Evolutionary conservation across 2,797 vertebrate genomes (phyloP), one percentile per base, ranked within the genome.

Genomic region (Echiichthys vipera): DNA sequence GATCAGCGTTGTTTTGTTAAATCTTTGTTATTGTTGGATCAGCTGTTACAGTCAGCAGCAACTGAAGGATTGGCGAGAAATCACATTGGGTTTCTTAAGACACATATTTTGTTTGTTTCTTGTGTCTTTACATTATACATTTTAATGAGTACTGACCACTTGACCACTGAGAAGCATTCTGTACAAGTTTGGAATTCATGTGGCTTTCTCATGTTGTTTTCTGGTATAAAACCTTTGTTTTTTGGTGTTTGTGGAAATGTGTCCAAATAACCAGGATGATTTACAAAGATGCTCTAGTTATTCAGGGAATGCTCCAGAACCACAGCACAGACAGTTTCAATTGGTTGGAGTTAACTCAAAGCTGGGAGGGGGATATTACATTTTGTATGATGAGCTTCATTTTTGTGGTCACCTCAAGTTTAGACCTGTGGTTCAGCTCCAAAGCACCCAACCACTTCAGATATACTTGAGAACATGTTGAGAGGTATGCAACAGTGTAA

Each of bases 331-430:
- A 70, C 51, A 57, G 55, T 66, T 68, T 77, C 65, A 84, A 77
- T 78, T 56, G 39, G 63, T 77, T 75, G 39, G 34, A 79, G 36
- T 56, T 51, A 57, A 65, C 45, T 61, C 36, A 68, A 32, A 62
- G 69, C 17, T 47, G 27, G 1, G 47, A 25, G n/a, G 27, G 50
- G 13, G 34, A 36, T 65, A 42, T 84, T 68, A 67, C 20, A 66
- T 77, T 74, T 76, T 71, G 51, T 55, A 46, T 36, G 71, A 84
- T 80, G 69, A 66, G 77, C 71, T 68, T 68, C 42, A 75, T 80
- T 71, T 71, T 78, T 80, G 71, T 47, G 79, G 61, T 74, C 57
- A 22, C 25, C 56, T 59, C 37, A 18, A 62, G 53, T 78, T 77
- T 59, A 53, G 57, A 57, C 30, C 30, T 61, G 67, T 30, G 59